These are phyloP conservation scores for Butorides virescens DNA, from an alignment of 2,113 vertebrate genomes.

Conservation along the genomic window DNA sequence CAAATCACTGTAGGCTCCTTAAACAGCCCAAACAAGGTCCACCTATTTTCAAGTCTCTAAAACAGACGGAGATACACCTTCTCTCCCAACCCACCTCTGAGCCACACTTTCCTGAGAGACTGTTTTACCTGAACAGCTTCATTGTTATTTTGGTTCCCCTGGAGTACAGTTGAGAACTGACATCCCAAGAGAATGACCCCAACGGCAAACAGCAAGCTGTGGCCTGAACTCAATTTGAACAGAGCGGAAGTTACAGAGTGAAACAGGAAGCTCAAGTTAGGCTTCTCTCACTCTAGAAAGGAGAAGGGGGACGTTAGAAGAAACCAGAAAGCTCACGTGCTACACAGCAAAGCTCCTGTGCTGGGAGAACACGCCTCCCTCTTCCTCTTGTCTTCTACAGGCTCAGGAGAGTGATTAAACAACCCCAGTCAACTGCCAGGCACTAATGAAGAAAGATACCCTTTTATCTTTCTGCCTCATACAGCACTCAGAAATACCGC, in stretches of 20 bases:
- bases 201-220: neutral
- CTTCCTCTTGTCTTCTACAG: neutral
- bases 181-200: neutral
- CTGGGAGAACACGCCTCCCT: neutral
- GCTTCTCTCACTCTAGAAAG: conserved; percentile 28
- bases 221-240: conserved; percentile 4
- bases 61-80: neutral
- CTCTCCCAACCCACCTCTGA: neutral
- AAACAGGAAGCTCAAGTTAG: conserved; percentile 46
- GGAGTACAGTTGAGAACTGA: neutral
- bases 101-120: neutral
- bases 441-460: neutral
- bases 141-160: conserved; percentile 2
- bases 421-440: neutral
- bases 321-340: conserved; percentile 14
- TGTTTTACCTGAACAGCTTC: conserved; percentile 57
- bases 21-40: neutral
- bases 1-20: neutral
- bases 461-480: neutral
- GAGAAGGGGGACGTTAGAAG: neutral
- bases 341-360: neutral
- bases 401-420: neutral
- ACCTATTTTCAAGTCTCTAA: neutral
- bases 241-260: conserved; percentile 35
- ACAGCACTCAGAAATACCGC: neutral